Conservation (phyloP, 2,888 invertebrate species). For the Acanthococcus lagerstroemiae region DNA sequence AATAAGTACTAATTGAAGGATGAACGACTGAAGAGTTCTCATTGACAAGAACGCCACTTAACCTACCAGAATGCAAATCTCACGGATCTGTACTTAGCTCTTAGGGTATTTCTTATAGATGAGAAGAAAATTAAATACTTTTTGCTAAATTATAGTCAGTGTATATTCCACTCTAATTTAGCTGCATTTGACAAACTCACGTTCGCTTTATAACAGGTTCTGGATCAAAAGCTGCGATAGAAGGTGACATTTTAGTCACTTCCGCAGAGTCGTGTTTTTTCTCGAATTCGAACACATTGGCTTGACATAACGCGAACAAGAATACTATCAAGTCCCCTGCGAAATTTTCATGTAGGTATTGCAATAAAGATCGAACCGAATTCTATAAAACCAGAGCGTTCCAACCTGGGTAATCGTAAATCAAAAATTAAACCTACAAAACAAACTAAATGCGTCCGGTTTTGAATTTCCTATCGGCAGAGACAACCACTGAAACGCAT, state of each 20-base stretch:
- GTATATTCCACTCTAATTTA: not conserved
- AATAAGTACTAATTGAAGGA: no score
- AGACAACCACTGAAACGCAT: not conserved
- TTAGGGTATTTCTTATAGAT: no score
- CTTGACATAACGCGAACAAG: slow-evolving; percentile 11
- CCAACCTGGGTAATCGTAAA: no score
- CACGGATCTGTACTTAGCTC: no score
- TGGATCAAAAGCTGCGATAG: not conserved
- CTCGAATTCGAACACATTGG: slow-evolving; percentile 16
- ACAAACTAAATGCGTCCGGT: slow-evolving; percentile 3
- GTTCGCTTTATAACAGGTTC: not conserved
- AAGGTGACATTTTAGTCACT: not conserved
- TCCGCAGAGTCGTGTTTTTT: not conserved
- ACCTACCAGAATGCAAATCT: no score
- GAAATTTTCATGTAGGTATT: not conserved
- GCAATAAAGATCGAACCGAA: not conserved
- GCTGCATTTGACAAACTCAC: not conserved
- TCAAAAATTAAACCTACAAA: slow-evolving; percentile 10
- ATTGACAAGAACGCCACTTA: no score
- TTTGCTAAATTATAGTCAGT: not conserved
- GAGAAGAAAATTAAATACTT: no score
- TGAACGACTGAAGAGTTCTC: no score
- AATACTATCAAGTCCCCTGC: slow-evolving; percentile 25
- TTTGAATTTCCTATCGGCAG: slow-evolving; percentile 4
- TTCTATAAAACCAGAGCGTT: no score